Evolutionary conservation across 1,140 invertebrate genomes (phyloP).

Genomic region (Dendrolimus punctatus): DNA sequence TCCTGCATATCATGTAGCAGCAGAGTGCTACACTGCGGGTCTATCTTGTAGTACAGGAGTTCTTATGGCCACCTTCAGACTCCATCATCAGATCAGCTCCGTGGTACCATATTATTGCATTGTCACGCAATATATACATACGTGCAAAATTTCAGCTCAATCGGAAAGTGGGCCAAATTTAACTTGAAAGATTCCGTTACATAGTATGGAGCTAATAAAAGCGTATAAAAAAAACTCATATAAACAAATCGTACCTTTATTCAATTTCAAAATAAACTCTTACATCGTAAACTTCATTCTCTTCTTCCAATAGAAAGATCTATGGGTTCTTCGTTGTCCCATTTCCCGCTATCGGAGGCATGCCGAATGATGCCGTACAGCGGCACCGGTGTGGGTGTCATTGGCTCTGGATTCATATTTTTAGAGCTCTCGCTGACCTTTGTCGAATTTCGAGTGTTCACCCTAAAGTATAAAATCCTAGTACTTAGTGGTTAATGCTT

Average conservation of each 20-base stretch:
- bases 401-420: constrained; percentile 1
- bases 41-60: too few species aligned
- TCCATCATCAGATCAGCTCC: too few species aligned
- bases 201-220: too few species aligned
- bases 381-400: constrained; percentile 16
- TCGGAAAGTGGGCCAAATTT: too few species aligned
- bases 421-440: constrained; percentile 14
- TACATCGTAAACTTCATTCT: constrained; percentile 5
- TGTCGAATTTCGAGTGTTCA: constrained; percentile 28
- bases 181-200: too few species aligned
- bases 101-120: too few species aligned
- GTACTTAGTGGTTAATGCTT: too few species aligned
- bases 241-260: constrained; percentile 3
- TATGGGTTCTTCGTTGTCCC: constrained; percentile 36
- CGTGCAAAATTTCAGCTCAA: too few species aligned
- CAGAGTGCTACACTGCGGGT: too few species aligned
- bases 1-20: too few species aligned
- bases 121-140: too few species aligned
- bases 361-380: constrained; percentile 42
- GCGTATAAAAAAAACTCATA: neutral
- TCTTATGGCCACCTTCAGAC: too few species aligned
- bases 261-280: neutral
- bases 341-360: neutral
- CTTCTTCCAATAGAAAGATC: constrained; percentile 38
- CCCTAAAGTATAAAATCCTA: constrained; percentile 14